These are phyloP conservation scores for Callyntrura guangdongensis DNA, from an alignment of 2,888 invertebrate species.

Conservation along the genomic window DNA sequence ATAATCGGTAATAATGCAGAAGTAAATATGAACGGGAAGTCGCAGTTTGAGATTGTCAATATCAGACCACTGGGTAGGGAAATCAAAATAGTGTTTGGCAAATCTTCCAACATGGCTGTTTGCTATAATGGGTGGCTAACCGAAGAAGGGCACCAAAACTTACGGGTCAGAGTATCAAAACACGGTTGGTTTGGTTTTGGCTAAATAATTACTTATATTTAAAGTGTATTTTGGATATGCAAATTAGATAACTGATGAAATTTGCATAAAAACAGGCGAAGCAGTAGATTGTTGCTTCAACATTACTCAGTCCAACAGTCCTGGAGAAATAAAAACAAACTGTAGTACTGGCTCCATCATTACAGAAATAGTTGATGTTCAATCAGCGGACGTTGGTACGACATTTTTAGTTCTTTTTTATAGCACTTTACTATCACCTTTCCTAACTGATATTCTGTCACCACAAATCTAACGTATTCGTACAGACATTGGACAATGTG, in stretches of 20 bases:
- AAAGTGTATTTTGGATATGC: background rate
- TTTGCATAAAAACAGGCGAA: background rate
- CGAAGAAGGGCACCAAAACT: conserved; percentile 22
- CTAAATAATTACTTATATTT: background rate
- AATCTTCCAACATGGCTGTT: conserved; percentile 33
- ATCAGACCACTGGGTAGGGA: conserved; percentile 44
- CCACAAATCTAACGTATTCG: too few relatives aligned
- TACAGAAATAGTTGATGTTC: conserved; percentile 62
- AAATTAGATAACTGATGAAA: background rate
- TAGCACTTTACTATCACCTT: too few relatives aligned
- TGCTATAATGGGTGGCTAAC: conserved; percentile 71
- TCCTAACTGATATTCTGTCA: too few relatives aligned
- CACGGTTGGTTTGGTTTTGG: conserved; percentile 37
- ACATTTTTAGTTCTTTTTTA: too few relatives aligned
- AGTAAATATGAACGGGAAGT: conserved; percentile 21
- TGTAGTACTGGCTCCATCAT: conserved; percentile 46
- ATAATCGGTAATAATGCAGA: conserved; percentile 5
- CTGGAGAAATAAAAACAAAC: conserved; percentile 33
- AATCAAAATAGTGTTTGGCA: conserved; percentile 51
- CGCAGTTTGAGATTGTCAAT: conserved; percentile 68
- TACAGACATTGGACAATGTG: conserved; percentile 34
- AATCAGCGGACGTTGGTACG: conserved; percentile 43
- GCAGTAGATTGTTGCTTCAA: conserved; percentile 59
- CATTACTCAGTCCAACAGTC: conserved; percentile 36
- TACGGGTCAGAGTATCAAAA: conserved; percentile 36